A percentile compares a stretch with the other conserved stretches of the same genome.
phyloP scores from a whole-genome alignment of 2,113 vertebrate species.

The Patagioenas fasciata region DNA sequence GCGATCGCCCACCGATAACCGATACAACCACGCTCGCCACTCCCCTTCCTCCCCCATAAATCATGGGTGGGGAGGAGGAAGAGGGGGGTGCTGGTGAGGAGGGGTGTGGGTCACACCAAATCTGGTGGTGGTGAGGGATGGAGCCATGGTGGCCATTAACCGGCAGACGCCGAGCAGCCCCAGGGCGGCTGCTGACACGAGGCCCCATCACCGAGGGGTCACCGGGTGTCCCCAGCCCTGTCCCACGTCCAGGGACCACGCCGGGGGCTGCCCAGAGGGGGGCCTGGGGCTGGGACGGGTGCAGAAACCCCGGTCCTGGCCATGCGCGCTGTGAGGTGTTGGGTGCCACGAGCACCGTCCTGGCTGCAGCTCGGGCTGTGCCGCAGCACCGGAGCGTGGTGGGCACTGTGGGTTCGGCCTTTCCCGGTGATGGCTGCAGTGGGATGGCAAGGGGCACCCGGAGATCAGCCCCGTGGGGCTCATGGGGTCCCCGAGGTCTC shows the following conservation, averaged over 20 bases:
- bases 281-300: background rate
- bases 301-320: background rate
- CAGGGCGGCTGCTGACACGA: rapidly evolving
- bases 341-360: background rate
- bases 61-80: background rate
- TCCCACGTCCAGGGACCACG: rapidly evolving
- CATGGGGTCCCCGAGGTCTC: background rate
- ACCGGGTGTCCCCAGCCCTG: background rate
- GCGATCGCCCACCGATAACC: background rate
- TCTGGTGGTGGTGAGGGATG: background rate
- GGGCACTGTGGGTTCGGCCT: background rate
- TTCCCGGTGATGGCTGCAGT: background rate
- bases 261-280: background rate
- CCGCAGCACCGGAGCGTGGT: background rate
- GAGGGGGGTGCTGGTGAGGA: background rate
- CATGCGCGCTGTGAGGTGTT: background rate
- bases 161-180: background rate
- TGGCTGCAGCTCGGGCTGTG: background rate
- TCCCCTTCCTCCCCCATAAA: background rate
- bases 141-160: background rate
- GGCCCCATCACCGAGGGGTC: background rate
- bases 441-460: background rate
- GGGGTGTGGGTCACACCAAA: background rate
- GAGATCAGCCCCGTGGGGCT: background rate
- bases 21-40: no score